Percentiles rank a stretch among this genome's conserved stretches.
phyloP scores from a whole-genome alignment of 2,797 vertebrate species.

The Clamator glandarius region DNA sequence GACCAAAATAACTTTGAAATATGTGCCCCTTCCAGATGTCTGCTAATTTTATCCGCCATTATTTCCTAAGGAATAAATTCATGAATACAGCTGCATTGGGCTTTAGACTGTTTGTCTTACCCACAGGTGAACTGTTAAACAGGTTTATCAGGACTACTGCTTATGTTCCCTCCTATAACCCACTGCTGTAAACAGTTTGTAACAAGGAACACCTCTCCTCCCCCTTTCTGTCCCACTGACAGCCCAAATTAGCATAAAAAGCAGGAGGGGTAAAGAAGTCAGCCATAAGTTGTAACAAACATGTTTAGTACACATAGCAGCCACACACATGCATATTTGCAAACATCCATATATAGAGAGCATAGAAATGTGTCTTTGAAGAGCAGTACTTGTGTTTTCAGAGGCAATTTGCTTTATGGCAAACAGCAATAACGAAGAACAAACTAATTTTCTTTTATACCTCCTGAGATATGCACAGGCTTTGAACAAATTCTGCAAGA shows the following conservation, averaged over 20 bases:
- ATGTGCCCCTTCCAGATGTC: constrained; percentile 80
- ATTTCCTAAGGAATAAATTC: constrained; percentile 75
- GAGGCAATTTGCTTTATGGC: constrained; percentile 37
- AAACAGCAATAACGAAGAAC: constrained; percentile 42
- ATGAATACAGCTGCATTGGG: constrained; percentile 44
- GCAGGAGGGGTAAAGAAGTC: constrained; percentile 11
- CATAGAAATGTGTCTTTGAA: neutral
- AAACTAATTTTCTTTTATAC: constrained; percentile 44
- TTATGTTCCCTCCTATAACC: neutral
- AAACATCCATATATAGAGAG: neutral
- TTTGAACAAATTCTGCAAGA: constrained; percentile 43
- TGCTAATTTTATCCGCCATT: constrained; percentile 80
- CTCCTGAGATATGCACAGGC: constrained; percentile 34
- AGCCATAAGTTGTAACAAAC: constrained; percentile 14
- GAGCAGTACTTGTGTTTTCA: constrained; percentile 34
- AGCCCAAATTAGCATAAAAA: constrained; percentile 6
- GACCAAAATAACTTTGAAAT: constrained; percentile 81
- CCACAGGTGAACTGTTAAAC: constrained; percentile 45
- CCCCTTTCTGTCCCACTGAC: neutral
- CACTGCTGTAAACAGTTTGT: constrained; percentile 13
- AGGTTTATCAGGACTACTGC: constrained; percentile 51
- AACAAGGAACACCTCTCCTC: neutral
- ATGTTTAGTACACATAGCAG: constrained; percentile 33
- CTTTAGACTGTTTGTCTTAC: constrained; percentile 41
- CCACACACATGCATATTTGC: neutral